Percentiles rank a stretch among this genome's conserved stretches.
Evolutionary conservation across 30 jellyfish, hydroid and myxozoan genomes (phyloP).

Genomic region (Catostylus mosaicus): DNA sequence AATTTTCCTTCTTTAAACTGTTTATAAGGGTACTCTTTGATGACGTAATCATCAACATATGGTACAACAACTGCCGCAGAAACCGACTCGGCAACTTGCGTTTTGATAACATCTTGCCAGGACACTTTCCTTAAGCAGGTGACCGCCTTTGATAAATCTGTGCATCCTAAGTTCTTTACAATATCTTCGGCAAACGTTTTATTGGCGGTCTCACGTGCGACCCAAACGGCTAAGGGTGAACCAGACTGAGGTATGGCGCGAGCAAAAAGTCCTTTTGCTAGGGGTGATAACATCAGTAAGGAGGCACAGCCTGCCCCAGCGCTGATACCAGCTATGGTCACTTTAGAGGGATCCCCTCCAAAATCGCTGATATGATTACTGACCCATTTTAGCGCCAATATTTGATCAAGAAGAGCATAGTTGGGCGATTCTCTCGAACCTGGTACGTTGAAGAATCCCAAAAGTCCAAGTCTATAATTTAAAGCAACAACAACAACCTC

Average conservation of each 20-base stretch:
- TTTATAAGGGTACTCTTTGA: conserved; percentile 1
- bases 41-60: conserved; percentile 9
- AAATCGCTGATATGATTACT: conserved; percentile 14
- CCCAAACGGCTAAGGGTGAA: conserved; percentile 28
- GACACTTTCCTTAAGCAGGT: conserved; percentile 8
- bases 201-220: background rate
- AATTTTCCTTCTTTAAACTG: conserved; percentile 1
- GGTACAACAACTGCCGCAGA: background rate
- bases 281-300: conserved; percentile 33
- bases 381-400: conserved; percentile 60
- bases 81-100: background rate
- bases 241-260: conserved; percentile 53
- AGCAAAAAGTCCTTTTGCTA: conserved; percentile 31
- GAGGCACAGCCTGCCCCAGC: conserved; percentile 42
- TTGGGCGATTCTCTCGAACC: conserved; percentile 25
- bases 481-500: conserved; percentile 41
- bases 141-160: background rate
- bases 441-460: conserved; percentile 41
- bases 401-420: conserved; percentile 47
- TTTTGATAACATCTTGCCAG: background rate
- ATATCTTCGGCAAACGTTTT: background rate
- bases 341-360: conserved; percentile 63
- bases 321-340: conserved; percentile 56
- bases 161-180: conserved; percentile 13
- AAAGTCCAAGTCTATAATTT: conserved; percentile 50